Base-by-base conservation (phyloP, 2,888 invertebrate genomes). In the Geotrupes spiniger region DNA sequence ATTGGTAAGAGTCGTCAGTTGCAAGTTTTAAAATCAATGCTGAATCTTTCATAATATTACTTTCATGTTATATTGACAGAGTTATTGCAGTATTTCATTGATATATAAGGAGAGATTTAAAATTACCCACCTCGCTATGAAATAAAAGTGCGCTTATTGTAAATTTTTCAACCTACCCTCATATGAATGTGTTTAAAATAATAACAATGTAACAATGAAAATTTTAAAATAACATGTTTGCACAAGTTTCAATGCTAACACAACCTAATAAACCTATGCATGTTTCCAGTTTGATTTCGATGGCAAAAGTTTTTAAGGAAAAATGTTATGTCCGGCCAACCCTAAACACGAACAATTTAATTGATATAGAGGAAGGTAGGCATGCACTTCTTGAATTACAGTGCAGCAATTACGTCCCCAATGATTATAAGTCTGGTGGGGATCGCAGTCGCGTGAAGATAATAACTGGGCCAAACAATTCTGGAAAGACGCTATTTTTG, bases 401-500 rank as follows among this genome's bases (percentile, higher is more conserved):
- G 21, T 80, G 80, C 15, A 75, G 80, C 44, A 77, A 76, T 54
- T 89, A 85, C 66, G 86, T 92, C 2, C 79, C 89, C 0, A 93
- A 93, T 68, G 82, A 87, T 63, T 78, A 81, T 4, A 66, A 72
- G 48, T 86, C 86, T 44, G 80, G 82, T 4, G 69, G 69, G 0
- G 65, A 73, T 0, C 72, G 75, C 4, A 16, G 47, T 1, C 71
- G 75, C 8, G 79, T 94, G 15, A 89, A 88, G 67, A 79, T 96
- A 39, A 74, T 95, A 4, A 92, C 91, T 0, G 95, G 94, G 1
- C 91, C 95, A 0, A 96, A 95, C 71, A 85, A 90, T 1, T 89
- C 91, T 63, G 96, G 96, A 2, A 97, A 96, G 73, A 94, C 91
- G 51, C 83, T 94, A 17, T 96, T 90, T 70, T 76, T 96, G 64